Evolutionary conservation across 2,888 invertebrate genomes (phyloP), one percentile per base, ranked within the genome.

Genomic region (Abscondita cerata): DNA sequence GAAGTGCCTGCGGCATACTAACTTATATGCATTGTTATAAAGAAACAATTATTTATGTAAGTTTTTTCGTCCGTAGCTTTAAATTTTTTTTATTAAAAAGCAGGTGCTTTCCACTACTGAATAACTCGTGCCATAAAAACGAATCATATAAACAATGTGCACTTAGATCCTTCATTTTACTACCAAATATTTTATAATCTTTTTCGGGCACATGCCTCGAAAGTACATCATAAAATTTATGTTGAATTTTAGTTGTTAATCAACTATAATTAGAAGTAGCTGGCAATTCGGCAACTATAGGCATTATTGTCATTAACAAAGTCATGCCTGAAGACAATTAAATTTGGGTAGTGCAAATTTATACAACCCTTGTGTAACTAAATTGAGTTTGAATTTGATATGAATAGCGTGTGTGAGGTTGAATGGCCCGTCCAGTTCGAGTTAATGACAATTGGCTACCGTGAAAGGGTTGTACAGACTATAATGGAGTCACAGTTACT

Each of bases 371-470:
- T 73, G 72, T 71, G 69, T 70, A 70, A 70, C 71, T 72, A 76
- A 76, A 76, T 76, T 74, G 76, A 75, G 68, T 70, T 76, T 73
- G 76, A 76, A 75, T 76, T 76, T 71, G 73, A 76, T 77, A 76
- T 76, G 75, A 76, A 77, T 76, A 70, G 75, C 69, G 64, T 69
- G 70, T 68, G 71, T 70, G 73, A 73, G 69, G 58, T 70, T 72
- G 75, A 76, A 76, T 73, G 70, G 72, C 59, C 68, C 63, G 77
- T 76, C 76, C 77, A 74, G 73, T 71, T 62, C 53, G 69, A 70
- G 66, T 75, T 77, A 77, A 77, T 77, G 76, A 77, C 75, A 76
- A 77, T 77, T 77, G 76, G 77, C 76, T 73, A 73, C 70, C 72
- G 73, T 74, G 72, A 74, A 76, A 76, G 76, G 76, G 76, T 75